phyloP scores from a whole-genome alignment of 2,797 vertebrate genomes.

The Tadarida brasiliensis region DNA sequence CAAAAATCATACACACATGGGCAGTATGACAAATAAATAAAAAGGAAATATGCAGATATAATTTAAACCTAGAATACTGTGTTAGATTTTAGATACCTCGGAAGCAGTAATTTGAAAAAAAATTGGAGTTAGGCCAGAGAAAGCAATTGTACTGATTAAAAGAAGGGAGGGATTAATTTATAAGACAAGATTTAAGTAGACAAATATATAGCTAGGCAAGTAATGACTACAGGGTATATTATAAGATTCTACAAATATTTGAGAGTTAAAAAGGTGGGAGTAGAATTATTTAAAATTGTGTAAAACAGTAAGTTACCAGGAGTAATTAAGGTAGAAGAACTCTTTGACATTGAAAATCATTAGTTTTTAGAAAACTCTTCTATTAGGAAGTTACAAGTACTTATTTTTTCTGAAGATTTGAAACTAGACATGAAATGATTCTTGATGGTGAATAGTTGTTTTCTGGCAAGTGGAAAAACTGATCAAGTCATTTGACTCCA shows the following conservation, averaged over 20 bases:
- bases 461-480: constrained; percentile 35
- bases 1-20: not conserved
- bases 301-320: constrained; percentile 59
- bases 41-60: not conserved
- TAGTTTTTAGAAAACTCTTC: constrained; percentile 59
- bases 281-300: constrained; percentile 77
- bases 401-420: constrained; percentile 49
- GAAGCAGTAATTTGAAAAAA: constrained; percentile 55
- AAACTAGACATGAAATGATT: constrained; percentile 13
- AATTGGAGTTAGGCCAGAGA: constrained; percentile 41
- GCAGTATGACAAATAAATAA: not conserved
- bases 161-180: constrained; percentile 67
- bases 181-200: constrained; percentile 70
- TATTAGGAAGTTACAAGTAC: constrained; percentile 37
- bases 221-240: constrained; percentile 75
- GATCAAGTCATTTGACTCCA: not conserved
- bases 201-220: constrained; percentile 69
- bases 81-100: constrained; percentile 17
- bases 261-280: constrained; percentile 77
- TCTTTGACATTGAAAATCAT: constrained; percentile 73
- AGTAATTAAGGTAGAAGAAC: constrained; percentile 70
- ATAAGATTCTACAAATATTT: constrained; percentile 81
- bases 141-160: constrained; percentile 61
- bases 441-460: not conserved
- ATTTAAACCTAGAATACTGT: constrained; percentile 11